Evolutionary conservation across 1,140 invertebrate genomes (phyloP).

Genomic region (Varroa destructor): DNA sequence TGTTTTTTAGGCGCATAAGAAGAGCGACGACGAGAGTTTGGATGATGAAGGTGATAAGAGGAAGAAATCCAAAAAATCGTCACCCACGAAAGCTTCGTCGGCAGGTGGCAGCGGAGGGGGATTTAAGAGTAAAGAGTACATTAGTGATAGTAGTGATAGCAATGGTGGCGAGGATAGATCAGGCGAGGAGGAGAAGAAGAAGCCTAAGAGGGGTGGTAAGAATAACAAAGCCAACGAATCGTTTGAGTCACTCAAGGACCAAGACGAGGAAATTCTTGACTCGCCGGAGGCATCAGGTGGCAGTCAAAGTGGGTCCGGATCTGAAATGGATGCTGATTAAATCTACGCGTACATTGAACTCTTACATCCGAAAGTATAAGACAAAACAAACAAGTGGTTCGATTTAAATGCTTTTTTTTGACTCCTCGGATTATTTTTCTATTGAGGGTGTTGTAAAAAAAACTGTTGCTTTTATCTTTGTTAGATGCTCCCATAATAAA

Average conservation of each 20-base stretch:
- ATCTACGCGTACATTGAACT: not conserved
- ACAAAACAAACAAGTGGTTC: too few relatives aligned
- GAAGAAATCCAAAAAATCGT: conserved; percentile 13
- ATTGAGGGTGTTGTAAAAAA: too few relatives aligned
- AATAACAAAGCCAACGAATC: too few relatives aligned
- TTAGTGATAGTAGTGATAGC: conserved; percentile 40
- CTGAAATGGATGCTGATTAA: not conserved
- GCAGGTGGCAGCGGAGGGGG: conserved; percentile 5
- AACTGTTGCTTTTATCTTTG: too few relatives aligned
- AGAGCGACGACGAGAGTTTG: not conserved
- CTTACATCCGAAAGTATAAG: not conserved
- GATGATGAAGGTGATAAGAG: too few relatives aligned
- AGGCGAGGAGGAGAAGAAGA: conserved; percentile 29
- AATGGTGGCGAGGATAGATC: conserved; percentile 31
- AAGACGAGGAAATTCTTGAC: conserved; percentile 8
- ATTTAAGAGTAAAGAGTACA: conserved; percentile 85
- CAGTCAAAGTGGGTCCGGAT: not conserved
- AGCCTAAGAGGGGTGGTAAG: not conserved
- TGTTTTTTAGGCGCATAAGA: not conserved
- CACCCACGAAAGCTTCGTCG: conserved; percentile 17
- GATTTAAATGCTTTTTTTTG: too few relatives aligned
- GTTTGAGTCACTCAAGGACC: not conserved
- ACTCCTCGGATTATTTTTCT: too few relatives aligned
- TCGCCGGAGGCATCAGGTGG: conserved; percentile 10
- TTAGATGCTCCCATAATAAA: too few relatives aligned